Base-by-base conservation (phyloP, 2,113 vertebrate species). In the Brachirus orientalis region DNA sequence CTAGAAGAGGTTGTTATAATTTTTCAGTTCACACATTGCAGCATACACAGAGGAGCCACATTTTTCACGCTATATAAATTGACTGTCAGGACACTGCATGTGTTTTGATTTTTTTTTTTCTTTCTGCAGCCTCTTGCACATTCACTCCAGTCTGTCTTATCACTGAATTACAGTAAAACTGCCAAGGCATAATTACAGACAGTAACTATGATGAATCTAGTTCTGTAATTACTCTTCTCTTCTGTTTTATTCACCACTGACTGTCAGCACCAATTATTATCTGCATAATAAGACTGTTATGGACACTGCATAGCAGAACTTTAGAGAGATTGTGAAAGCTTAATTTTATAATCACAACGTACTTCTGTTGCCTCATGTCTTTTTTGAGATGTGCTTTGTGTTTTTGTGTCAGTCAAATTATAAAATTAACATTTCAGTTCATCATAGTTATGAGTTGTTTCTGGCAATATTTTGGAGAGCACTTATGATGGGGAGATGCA, bases 171-270 rank as follows among this genome's bases (percentile, higher is more conserved):
- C 76, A 57, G 68, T 68, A 60, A 74, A 63, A 68, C 79, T 75
- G 79, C 69, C 92, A 90, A 92, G 79, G 91, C 88, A 88, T 88
- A 74, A 83, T 84, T 82, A 81, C 76, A 91, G 90, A 93, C 91
- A 92, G 89, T 91, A 92, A 94, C 92, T 93, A 84, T 94, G 93
- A 95, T 94, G 93, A 95, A 95, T 94, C 88, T 85, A 84, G 73
- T 70, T 82, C 88, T 91, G 89, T 95, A 94, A 95, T 93, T 93
- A 82, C 69, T 63, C 69, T 60, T 79, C 86, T 90, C 91, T 91
- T 95, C 90, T 90, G 89, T 95, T 95, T 88, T 89, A 92, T 82
- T 91, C 90, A 86, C 92, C 93, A 92, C 87, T 93, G 88, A 91
- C 92, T 94, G 94, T 93, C 94, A 92, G 85, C 84, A 89, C 88